Percentiles rank a stretch among this genome's conserved stretches.
Conservation (phyloP, 2,888 invertebrate species). For the Macrophya alboannulata region DNA sequence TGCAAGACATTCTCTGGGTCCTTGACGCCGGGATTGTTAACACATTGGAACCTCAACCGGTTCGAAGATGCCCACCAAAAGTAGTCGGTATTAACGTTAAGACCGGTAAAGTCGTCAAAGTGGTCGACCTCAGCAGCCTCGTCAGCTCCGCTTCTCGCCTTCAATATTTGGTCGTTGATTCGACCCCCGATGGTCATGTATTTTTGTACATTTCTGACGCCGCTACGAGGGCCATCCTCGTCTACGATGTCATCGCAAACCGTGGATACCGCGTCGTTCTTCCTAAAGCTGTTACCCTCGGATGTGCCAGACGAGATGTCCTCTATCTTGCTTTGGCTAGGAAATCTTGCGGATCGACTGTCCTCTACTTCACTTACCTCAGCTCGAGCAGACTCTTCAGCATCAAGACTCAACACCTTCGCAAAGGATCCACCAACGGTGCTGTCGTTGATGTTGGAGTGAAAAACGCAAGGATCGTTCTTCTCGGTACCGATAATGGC, state of each 20-base stretch:
- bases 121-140: slow-evolving; percentile 83
- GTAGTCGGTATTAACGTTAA: slow-evolving; percentile 84
- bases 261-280: slow-evolving; percentile 83
- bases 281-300: slow-evolving; percentile 81
- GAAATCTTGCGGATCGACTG: slow-evolving; percentile 80
- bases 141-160: slow-evolving; percentile 84
- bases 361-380: slow-evolving; percentile 84
- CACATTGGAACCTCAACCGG: slow-evolving; percentile 83
- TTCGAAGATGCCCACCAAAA: slow-evolving; percentile 86
- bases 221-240: slow-evolving; percentile 82
- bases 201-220: slow-evolving; percentile 86
- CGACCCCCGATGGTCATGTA: slow-evolving; percentile 83
- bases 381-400: slow-evolving; percentile 83
- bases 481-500: slow-evolving; percentile 84
- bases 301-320: slow-evolving; percentile 81
- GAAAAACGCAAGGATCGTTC: slow-evolving; percentile 82
- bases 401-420: slow-evolving; percentile 82
- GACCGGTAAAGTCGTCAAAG: slow-evolving; percentile 84
- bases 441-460: slow-evolving; percentile 83
- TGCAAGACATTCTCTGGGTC: slow-evolving; percentile 87
- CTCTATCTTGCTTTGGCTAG: slow-evolving; percentile 83
- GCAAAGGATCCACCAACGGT: slow-evolving; percentile 82
- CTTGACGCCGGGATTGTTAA: slow-evolving; percentile 88
- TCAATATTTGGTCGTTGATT: slow-evolving; percentile 87
- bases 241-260: slow-evolving; percentile 81